Evolutionary conservation across 2,113 vertebrate genomes (phyloP).

Genomic region (Vidua macroura): DNA sequence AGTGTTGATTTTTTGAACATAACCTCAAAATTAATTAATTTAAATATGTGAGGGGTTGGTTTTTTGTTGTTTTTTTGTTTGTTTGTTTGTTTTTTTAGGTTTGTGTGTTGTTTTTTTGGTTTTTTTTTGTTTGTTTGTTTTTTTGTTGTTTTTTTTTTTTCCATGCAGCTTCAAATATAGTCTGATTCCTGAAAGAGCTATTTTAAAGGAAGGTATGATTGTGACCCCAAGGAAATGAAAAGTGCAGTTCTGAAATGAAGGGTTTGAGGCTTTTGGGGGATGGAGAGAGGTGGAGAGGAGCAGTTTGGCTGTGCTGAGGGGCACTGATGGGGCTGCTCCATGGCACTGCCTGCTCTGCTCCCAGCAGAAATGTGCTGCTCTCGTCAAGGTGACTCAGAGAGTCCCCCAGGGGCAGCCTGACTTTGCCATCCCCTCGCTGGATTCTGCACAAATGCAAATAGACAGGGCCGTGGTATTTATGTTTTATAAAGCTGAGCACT

Average conservation of each 20-base stretch:
- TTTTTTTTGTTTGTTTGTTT: too few relatives aligned
- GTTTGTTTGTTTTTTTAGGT: too few relatives aligned
- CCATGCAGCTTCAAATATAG: neutral
- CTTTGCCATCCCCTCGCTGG: neutral
- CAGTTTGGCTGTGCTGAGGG: neutral
- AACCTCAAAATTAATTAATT: neutral
- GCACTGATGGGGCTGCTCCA: accelerated
- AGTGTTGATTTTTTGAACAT: neutral
- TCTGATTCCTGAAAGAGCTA: neutral
- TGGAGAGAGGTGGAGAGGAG: neutral
- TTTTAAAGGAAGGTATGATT: neutral
- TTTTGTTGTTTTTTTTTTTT: too few relatives aligned
- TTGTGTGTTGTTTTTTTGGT: too few relatives aligned
- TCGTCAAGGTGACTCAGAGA: neutral
- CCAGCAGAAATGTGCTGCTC: neutral
- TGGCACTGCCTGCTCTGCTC: neutral
- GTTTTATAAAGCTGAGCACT: neutral
- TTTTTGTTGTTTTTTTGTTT: too few relatives aligned
- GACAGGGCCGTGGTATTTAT: neutral
- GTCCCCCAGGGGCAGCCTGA: neutral
- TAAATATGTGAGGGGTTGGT: neutral
- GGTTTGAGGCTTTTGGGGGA: neutral
- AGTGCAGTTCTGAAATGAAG: neutral
- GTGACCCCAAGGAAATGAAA: neutral
- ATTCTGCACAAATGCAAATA: neutral